These are phyloP conservation scores for Protonibea diacanthus DNA, from an alignment of 2,797 vertebrate species.

Conservation along the genomic window DNA sequence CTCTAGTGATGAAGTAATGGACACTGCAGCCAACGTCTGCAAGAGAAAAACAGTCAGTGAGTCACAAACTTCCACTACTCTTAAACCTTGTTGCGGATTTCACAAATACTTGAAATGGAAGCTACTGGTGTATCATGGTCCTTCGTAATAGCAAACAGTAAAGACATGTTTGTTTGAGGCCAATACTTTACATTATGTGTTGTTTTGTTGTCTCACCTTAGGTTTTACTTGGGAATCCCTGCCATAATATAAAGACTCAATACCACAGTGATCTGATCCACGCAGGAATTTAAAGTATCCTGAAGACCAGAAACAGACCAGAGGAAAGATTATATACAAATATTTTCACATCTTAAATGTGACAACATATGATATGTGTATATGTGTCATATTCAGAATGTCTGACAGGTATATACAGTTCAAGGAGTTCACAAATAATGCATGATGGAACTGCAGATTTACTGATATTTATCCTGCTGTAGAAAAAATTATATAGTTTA, in stretches of 20 bases:
- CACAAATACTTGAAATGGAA: too few relatives aligned
- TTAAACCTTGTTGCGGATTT: background rate
- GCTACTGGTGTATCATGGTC: too few relatives aligned
- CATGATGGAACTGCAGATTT: background rate
- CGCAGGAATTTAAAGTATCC: conserved; percentile 96
- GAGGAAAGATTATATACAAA: conserved; percentile 4
- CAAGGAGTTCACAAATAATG: background rate
- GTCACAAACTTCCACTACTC: background rate
- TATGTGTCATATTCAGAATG: background rate
- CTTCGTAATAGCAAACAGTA: background rate
- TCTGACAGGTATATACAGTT: background rate
- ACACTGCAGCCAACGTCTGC: conserved; percentile 54
- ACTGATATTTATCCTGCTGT: background rate
- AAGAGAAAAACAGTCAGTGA: conserved; percentile 8
- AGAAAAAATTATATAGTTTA: background rate
- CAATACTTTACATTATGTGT: background rate
- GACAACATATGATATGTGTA: background rate
- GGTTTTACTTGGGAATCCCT: conserved; percentile 86
- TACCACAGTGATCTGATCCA: conserved; percentile 94
- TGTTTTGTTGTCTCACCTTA: conserved; percentile 46
- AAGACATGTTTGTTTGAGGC: background rate
- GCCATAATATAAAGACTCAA: conserved; percentile 95
- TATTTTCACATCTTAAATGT: background rate
- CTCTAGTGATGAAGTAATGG: conserved; percentile 47
- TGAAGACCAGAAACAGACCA: conserved; percentile 61